These are phyloP conservation scores for Oxyteleia sp. DNA, from an alignment of 2,888 invertebrate species.

Conservation along the genomic window DNA sequence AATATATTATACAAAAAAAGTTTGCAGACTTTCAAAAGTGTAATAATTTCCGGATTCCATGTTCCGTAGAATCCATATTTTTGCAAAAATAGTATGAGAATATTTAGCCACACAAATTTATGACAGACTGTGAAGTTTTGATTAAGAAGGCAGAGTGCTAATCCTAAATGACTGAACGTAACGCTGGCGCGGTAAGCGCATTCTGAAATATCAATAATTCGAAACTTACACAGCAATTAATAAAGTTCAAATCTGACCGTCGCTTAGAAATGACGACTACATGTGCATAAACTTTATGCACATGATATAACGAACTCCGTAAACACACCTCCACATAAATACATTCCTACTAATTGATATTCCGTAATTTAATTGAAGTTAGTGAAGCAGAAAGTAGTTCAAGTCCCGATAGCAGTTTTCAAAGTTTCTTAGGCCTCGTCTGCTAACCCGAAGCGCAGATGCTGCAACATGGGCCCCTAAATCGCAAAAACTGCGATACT, in stretches of 20 bases:
- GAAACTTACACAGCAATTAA: conserved; percentile 55
- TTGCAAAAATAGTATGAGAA: too few relatives aligned
- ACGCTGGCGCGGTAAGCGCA: not conserved
- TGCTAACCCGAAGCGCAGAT: conserved; percentile 48
- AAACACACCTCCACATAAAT: conserved; percentile 30
- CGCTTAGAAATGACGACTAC: conserved; percentile 10
- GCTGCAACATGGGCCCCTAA: conserved; percentile 46
- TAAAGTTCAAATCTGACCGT: conserved; percentile 43
- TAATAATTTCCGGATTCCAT: too few relatives aligned
- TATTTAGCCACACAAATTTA: conserved; percentile 2
- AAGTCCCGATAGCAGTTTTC: conserved; percentile 51
- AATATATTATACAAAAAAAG: too few relatives aligned
- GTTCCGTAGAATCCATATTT: too few relatives aligned
- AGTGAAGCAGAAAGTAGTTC: conserved; percentile 61
- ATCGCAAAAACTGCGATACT: conserved; percentile 43
- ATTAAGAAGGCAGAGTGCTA: conserved; percentile 35
- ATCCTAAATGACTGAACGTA: conserved; percentile 22
- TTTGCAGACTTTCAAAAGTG: too few relatives aligned
- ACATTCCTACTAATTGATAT: conserved; percentile 67
- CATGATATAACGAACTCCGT: conserved; percentile 33
- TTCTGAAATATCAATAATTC: conserved; percentile 45
- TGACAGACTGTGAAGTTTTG: conserved; percentile 31
- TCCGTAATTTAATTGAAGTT: conserved; percentile 60
- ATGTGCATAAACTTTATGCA: conserved; percentile 33
- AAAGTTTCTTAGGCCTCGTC: conserved; percentile 66